phyloP scores from a whole-genome alignment of 92 coral and sea anemone species.

The Micromussa lordhowensis region DNA sequence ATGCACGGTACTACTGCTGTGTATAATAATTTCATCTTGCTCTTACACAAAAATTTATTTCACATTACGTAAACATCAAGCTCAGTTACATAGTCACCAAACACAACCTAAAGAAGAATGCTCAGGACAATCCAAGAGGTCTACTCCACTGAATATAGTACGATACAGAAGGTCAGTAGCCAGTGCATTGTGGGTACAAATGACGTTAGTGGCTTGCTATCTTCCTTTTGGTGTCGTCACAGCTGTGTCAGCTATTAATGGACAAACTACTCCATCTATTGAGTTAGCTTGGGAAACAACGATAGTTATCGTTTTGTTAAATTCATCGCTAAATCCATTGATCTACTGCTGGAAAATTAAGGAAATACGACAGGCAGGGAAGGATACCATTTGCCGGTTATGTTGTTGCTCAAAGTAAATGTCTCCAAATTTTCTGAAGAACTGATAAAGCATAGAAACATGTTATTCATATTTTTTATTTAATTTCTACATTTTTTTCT shows the following conservation, averaged over 20 bases:
- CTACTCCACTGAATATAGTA: background rate
- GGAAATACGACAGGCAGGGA: background rate
- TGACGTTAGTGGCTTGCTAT: constrained; percentile 1
- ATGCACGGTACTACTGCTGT: background rate
- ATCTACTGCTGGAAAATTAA: constrained; percentile 19
- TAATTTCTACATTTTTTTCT: too few relatives aligned
- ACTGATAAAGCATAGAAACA: too few relatives aligned
- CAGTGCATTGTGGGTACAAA: constrained; percentile 9
- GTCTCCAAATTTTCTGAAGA: too few relatives aligned
- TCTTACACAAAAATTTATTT: background rate
- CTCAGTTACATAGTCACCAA: background rate
- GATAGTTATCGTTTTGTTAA: background rate
- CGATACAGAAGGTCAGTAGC: background rate
- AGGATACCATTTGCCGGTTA: background rate
- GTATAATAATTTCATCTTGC: background rate
- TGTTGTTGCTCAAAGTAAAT: too few relatives aligned
- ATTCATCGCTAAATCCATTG: background rate
- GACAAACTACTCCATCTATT: too few relatives aligned
- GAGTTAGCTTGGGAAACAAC: background rate
- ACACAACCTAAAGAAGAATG: background rate
- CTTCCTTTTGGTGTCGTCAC: background rate
- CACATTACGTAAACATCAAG: background rate
- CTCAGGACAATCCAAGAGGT: too few relatives aligned
- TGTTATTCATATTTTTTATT: too few relatives aligned
- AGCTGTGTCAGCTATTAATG: background rate